Conservation (phyloP, 1,140 invertebrate genomes). For the Ylistrum balloti region DNA sequence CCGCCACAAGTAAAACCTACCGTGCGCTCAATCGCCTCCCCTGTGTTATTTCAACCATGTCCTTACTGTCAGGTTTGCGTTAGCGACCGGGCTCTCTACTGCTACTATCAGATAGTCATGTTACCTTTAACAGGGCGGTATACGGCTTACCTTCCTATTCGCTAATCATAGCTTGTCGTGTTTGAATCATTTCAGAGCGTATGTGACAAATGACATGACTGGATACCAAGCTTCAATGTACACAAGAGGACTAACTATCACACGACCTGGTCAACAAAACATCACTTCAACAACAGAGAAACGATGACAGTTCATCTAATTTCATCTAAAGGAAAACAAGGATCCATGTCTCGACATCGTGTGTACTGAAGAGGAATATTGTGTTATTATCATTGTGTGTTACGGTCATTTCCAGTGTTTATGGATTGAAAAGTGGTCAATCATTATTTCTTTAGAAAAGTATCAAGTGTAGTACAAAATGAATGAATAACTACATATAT, state of each 20-base stretch:
- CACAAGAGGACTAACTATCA: background rate
- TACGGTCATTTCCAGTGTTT: background rate
- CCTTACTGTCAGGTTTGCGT: background rate
- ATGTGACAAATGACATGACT: background rate
- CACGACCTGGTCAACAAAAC: background rate
- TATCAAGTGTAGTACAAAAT: background rate
- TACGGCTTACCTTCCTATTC: background rate
- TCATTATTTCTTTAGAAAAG: background rate
- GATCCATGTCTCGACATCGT: background rate
- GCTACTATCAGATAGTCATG: background rate
- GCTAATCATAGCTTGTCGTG: background rate
- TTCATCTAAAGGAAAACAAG: background rate
- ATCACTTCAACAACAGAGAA: background rate
- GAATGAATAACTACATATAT: background rate
- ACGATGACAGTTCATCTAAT: background rate
- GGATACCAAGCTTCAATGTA: background rate
- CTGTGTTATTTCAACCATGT: slow-evolving; percentile 34
- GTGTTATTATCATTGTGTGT: slow-evolving; percentile 13
- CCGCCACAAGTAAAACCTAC: slow-evolving; percentile 15
- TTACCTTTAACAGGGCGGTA: background rate
- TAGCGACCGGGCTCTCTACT: slow-evolving; percentile 2
- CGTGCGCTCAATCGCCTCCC: slow-evolving; percentile 29
- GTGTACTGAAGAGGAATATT: background rate
- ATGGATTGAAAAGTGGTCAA: background rate
- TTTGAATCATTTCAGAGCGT: background rate